Evolutionary conservation across 2,797 vertebrate genomes (phyloP).

Genomic region (Aeoliscus strigatus): DNA sequence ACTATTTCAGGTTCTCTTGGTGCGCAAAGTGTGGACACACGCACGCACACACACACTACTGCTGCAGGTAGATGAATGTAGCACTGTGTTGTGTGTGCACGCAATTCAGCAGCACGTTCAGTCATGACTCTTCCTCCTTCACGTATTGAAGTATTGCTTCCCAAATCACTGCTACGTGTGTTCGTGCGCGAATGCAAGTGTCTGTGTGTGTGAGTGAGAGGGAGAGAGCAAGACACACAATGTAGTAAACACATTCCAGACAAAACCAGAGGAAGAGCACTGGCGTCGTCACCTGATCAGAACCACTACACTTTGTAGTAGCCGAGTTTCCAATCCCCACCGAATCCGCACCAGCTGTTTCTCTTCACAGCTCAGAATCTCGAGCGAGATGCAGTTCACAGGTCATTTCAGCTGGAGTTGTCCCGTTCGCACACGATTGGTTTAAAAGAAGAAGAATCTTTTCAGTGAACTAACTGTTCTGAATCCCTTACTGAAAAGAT

Average conservation of each 20-base stretch:
- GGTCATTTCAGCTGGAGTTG: no score
- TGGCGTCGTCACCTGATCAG: constrained; percentile 34
- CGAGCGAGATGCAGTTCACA: no score
- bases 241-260: constrained; percentile 67
- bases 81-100: background rate
- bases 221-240: constrained; percentile 23
- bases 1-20: constrained; percentile 86
- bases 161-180: no score
- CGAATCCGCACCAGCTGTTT: constrained; percentile 5
- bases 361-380: no score
- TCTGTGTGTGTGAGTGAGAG: constrained; percentile 2
- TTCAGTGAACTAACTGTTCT: no score
- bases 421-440: no score
- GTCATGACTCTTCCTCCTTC: constrained; percentile 13
- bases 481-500: no score
- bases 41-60: constrained; percentile 19
- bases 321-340: constrained; percentile 8
- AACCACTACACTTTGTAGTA: constrained; percentile 21
- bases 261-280: constrained; percentile 44
- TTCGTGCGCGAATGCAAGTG: constrained; percentile 3
- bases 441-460: no score
- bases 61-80: constrained; percentile 40
- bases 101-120: constrained; percentile 3
- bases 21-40: constrained; percentile 54
- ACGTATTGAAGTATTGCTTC: no score